These are phyloP conservation scores for Nannoperca obscura DNA, from an alignment of 2,797 vertebrate genomes.

Conservation along the genomic window DNA sequence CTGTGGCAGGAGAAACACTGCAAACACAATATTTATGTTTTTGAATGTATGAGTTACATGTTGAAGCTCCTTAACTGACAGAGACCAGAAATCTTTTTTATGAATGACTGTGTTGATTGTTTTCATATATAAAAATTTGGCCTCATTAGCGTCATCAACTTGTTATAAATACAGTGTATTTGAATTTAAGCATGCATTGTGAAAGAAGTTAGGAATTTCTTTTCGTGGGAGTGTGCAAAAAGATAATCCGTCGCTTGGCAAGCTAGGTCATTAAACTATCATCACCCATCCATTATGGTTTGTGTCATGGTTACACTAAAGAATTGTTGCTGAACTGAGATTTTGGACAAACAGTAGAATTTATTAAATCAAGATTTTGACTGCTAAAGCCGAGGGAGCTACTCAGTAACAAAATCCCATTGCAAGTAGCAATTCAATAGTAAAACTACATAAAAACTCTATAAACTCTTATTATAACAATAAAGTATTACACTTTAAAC, in stretches of 20 bases:
- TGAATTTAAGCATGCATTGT: conserved; percentile 67
- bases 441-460: not conserved
- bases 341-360: conserved; percentile 49
- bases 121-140: conserved; percentile 31
- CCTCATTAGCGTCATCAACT: conserved; percentile 26
- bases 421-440: not conserved
- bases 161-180: conserved; percentile 37
- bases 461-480: not conserved
- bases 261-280: conserved; percentile 64
- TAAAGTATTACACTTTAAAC: not conserved
- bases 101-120: conserved; percentile 29
- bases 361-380: conserved; percentile 10
- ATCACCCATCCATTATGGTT: conserved; percentile 75
- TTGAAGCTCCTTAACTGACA: conserved; percentile 17
- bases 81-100: conserved; percentile 21
- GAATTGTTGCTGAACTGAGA: conserved; percentile 49
- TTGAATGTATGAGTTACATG: conserved; percentile 19
- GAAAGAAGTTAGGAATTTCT: conserved; percentile 68
- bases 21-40: conserved; percentile 50
- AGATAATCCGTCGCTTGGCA: conserved; percentile 66
- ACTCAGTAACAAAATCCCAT: not conserved
- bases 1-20: conserved; percentile 30
- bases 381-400: not conserved
- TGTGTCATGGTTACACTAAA: conserved; percentile 54
- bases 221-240: conserved; percentile 74